Percentiles rank a stretch among this genome's conserved stretches.
phyloP scores from a whole-genome alignment of 2,113 vertebrate species.

The Chaetorhynchus papuensis region DNA sequence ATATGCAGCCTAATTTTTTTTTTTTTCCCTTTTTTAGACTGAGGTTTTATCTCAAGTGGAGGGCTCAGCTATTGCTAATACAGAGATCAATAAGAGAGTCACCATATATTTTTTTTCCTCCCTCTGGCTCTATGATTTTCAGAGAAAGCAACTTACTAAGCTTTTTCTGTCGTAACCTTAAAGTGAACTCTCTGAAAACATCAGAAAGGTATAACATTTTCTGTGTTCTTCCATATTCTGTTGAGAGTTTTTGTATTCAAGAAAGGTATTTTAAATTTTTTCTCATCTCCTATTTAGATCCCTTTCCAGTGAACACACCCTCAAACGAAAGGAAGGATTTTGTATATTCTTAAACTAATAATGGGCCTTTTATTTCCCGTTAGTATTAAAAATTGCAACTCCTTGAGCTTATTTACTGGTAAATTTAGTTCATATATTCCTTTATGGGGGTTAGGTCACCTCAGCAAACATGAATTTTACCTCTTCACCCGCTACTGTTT shows the following conservation, averaged over 20 bases:
- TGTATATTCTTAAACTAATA: neutral
- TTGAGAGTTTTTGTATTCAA: neutral
- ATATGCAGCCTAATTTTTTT: neutral
- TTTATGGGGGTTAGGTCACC: neutral
- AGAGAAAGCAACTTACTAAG: neutral
- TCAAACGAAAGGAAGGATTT: neutral
- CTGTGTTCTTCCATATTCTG: neutral
- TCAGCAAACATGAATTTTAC: neutral
- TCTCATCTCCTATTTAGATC: neutral
- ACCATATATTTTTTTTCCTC: neutral
- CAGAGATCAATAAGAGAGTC: neutral
- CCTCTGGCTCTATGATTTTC: neutral
- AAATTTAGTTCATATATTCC: neutral
- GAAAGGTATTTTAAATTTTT: neutral
- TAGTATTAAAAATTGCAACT: neutral
- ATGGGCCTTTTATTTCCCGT: neutral
- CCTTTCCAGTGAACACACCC: neutral
- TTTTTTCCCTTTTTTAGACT: neutral
- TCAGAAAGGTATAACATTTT: neutral
- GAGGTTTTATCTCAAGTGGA: neutral
- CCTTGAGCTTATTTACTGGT: neutral
- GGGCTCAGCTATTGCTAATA: neutral
- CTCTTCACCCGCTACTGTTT: neutral
- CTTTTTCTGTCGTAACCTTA: neutral
- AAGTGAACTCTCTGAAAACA: neutral